A percentile compares a stretch with the other conserved stretches of the same genome.
phyloP scores from a whole-genome alignment of 2,888 invertebrate genomes.

The Chironomus tentans region DNA sequence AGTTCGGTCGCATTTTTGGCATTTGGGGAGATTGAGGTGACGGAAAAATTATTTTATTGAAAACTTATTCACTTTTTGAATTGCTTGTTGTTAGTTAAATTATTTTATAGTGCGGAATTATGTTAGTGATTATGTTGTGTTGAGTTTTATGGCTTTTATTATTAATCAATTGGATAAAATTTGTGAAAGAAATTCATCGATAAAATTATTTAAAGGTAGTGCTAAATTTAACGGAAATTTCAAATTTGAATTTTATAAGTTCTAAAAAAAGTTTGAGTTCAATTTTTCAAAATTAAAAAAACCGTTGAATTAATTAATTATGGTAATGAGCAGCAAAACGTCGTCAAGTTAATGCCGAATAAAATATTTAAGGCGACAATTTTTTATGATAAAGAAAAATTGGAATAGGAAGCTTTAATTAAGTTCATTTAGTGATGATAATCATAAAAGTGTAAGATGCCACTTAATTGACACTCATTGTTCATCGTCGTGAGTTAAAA shows the following conservation, averaged over 20 bases:
- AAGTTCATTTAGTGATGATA: conserved; percentile 16
- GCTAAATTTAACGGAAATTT: too few species aligned
- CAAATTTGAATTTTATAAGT: too few species aligned
- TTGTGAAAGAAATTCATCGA: too few species aligned
- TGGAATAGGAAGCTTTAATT: conserved; percentile 19
- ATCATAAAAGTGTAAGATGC: neutral
- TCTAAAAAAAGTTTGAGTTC: neutral
- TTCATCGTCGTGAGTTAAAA: neutral
- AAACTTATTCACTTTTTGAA: neutral
- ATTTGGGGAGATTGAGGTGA: neutral
- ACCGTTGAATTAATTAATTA: too few species aligned
- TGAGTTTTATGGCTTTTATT: neutral
- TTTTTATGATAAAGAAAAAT: neutral
- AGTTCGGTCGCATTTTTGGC: conserved; percentile 14
- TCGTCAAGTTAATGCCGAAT: too few species aligned
- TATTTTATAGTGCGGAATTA: too few species aligned
- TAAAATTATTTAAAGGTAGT: too few species aligned
- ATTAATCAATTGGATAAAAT: neutral
- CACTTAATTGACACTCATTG: neutral
- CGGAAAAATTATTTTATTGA: neutral
- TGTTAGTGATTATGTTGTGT: neutral
- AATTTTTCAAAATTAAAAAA: neutral
- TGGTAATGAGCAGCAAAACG: too few species aligned
- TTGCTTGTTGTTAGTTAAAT: neutral
- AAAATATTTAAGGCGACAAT: neutral